Base-by-base conservation (phyloP, 2,888 invertebrate genomes). In the Luperina testacea region DNA sequence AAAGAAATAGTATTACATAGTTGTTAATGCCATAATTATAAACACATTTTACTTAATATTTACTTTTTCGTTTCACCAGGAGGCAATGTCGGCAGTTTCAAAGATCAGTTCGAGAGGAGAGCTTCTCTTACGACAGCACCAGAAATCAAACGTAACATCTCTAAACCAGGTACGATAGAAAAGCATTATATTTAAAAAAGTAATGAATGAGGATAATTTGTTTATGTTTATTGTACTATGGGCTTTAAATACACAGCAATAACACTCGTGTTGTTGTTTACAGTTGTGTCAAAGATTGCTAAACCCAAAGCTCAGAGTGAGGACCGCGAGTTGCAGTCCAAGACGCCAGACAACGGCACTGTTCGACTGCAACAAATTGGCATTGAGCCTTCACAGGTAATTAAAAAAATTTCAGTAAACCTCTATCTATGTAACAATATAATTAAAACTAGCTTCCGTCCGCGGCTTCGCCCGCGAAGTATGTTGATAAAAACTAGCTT, bases 1-100 rank as follows among this genome's bases (percentile, higher is more conserved):
- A 27, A 27, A 27, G 1, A 27, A 0, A 13, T 13, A 32, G 20
- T 13, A 13, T 11, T 15, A n/a, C n/a, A n/a, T n/a, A 15, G 11
- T 68, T 20, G 20, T 27, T 32, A 27, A 32, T 53, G 15, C 2
- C 0, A 38, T 24, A 38, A n/a, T 51, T 15, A 24, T 2, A 51
- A 5, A 32, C 13, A 27, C 11, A 48, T 15, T 32, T 48, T 5
- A 70, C 1, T 24, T 51, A 51, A 17, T 9, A 17, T 9, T 7
- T 24, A 48, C 2, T 45, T 67, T 51, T n/a, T 68, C 38, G 63
- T 77, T 73, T 48, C 51, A 48, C 27, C 61, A 97, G 97, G 97
- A 57, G 98, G 98, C 27, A 98, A 98, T 93, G 98, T 99, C 1
- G 98, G 98, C 75, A 98, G 98, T 92, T 98, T 98, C 88, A 99